Conservation (phyloP, 1,140 invertebrate species). For the Micrasema longulum region DNA sequence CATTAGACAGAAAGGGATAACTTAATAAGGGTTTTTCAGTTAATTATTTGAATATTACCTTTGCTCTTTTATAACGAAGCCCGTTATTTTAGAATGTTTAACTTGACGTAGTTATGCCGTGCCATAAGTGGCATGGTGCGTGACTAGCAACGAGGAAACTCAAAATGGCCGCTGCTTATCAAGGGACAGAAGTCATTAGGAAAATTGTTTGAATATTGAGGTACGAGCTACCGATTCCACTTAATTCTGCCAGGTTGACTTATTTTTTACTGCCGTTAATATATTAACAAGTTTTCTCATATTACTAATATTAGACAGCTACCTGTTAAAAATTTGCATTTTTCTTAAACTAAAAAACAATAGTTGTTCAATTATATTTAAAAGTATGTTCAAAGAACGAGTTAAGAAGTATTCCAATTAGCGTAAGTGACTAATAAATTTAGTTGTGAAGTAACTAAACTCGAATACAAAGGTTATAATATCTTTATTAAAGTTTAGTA, state of each 20-base stretch:
- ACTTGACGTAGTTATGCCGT: not conserved
- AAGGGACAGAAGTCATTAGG: conserved; percentile 49
- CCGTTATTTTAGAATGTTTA: not conserved
- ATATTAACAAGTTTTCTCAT: no score
- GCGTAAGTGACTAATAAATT: no score
- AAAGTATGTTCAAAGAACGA: no score
- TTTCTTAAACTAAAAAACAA: no score
- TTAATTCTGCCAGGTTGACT: conserved; percentile 2
- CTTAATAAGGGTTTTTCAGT: not conserved
- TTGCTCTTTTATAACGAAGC: conserved; percentile 11
- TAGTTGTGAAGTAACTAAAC: no score
- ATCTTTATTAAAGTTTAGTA: no score
- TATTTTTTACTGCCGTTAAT: no score
- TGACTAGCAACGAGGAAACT: conserved; percentile 24
- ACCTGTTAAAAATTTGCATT: no score
- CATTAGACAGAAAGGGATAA: conserved; percentile 2
- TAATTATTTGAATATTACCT: not conserved
- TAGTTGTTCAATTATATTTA: no score
- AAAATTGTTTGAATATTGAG: conserved; percentile 51
- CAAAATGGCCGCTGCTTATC: conserved; percentile 44
- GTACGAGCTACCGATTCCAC: conserved; percentile 20
- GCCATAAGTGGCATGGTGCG: conserved; percentile 30
- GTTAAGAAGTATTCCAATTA: no score
- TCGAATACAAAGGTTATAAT: no score
- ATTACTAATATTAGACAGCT: no score